phyloP scores from a whole-genome alignment of 2,888 invertebrate genomes.

The Coecobrya sp. region DNA sequence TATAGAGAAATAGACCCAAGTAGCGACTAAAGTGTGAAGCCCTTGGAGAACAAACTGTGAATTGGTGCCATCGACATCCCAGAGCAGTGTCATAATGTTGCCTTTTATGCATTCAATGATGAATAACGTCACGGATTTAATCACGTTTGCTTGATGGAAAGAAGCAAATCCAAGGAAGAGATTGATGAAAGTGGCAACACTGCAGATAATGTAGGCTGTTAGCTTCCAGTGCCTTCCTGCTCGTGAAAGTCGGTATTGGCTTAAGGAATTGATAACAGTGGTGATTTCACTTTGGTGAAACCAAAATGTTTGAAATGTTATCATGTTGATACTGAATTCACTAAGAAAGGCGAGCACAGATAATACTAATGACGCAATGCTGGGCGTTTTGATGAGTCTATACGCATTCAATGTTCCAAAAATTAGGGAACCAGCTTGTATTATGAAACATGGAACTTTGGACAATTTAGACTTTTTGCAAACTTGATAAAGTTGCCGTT shows the following conservation, averaged over 20 bases:
- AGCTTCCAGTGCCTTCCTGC: background rate
- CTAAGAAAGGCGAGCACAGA: background rate
- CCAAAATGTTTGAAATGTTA: background rate
- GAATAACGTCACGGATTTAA: background rate
- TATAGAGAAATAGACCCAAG: background rate
- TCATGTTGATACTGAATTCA: background rate
- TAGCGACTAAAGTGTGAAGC: background rate
- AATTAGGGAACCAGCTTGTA: background rate
- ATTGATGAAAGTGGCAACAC: background rate
- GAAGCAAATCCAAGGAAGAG: background rate
- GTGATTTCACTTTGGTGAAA: background rate
- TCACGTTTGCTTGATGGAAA: background rate
- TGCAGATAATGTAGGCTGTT: background rate
- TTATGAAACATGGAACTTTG: background rate
- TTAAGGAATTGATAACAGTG: background rate
- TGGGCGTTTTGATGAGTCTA: background rate
- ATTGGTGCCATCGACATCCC: background rate
- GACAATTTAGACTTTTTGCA: background rate
- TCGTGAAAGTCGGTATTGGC: background rate
- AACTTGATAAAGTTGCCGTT: background rate
- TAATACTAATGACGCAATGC: background rate
- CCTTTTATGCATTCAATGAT: background rate
- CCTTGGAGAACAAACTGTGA: background rate
- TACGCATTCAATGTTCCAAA: background rate
- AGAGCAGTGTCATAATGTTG: background rate